Evolutionary conservation across 2,888 invertebrate genomes (phyloP).

Genomic region (Philereme transversata): DNA sequence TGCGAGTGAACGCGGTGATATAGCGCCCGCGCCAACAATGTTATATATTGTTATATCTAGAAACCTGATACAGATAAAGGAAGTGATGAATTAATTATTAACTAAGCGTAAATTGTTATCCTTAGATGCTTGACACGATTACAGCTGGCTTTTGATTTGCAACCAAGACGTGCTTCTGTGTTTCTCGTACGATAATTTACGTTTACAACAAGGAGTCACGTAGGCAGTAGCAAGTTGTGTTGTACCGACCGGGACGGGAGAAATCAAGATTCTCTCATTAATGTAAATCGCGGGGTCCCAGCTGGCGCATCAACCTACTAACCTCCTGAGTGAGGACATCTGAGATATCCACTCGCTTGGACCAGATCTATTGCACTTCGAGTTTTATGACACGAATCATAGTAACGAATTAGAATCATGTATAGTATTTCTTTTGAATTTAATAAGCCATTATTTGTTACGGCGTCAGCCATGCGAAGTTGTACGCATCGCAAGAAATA

Average conservation of each 20-base stretch:
- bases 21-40: slow-evolving; percentile 29
- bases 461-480: slow-evolving; percentile 54
- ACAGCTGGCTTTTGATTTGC: slow-evolving; percentile 18
- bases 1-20: slow-evolving; percentile 35
- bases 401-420: slow-evolving; percentile 30
- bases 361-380: slow-evolving; percentile 17
- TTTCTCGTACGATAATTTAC: slow-evolving; percentile 57
- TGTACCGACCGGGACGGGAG: slow-evolving; percentile 64
- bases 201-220: slow-evolving; percentile 57
- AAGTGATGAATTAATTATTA: slow-evolving; percentile 23
- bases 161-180: slow-evolving; percentile 38
- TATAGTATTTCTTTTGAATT: slow-evolving; percentile 48
- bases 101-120: slow-evolving; percentile 4
- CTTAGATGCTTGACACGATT: background rate
- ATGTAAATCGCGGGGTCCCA: slow-evolving; percentile 67
- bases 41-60: slow-evolving; percentile 28
- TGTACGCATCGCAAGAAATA: slow-evolving; percentile 48
- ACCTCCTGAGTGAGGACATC: slow-evolving; percentile 62
- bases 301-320: slow-evolving; percentile 71
- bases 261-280: slow-evolving; percentile 74
- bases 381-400: slow-evolving; percentile 9
- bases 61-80: slow-evolving; percentile 17
- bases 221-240: slow-evolving; percentile 58
- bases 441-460: slow-evolving; percentile 58
- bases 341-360: slow-evolving; percentile 40